Evolutionary conservation across 2,797 vertebrate genomes (phyloP).

Genomic region (Enteromius radiatus): DNA sequence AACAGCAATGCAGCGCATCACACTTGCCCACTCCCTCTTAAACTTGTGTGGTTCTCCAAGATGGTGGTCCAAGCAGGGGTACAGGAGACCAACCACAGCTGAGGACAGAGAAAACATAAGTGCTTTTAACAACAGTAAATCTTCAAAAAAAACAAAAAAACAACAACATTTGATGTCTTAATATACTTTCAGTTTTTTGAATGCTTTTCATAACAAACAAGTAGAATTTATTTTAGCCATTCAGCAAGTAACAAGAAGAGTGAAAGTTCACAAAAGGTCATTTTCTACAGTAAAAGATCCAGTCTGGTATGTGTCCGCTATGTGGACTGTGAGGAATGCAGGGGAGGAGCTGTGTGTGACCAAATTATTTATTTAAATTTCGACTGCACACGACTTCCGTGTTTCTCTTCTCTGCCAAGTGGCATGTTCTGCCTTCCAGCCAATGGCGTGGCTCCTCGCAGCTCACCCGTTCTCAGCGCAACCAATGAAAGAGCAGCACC

Average conservation of each 20-base stretch:
- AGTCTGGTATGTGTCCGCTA: neutral
- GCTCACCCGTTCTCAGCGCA: slow-evolving; percentile 90
- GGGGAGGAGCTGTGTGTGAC: slow-evolving; percentile 53
- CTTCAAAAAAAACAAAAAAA: too few species aligned
- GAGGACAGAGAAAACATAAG: slow-evolving; percentile 54
- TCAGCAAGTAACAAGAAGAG: neutral
- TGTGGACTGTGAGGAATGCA: slow-evolving; percentile 33
- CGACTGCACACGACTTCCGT: slow-evolving; percentile 63
- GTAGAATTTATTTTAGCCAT: neutral
- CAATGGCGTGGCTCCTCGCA: slow-evolving; percentile 74
- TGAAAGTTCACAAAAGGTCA: neutral
- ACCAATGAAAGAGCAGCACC: slow-evolving; percentile 80
- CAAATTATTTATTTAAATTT: slow-evolving; percentile 49
- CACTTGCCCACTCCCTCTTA: slow-evolving; percentile 98
- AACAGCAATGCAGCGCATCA: slow-evolving; percentile 97
- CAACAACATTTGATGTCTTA: neutral
- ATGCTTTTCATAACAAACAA: neutral
- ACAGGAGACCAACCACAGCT: slow-evolving; percentile 95
- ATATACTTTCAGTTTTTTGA: neutral
- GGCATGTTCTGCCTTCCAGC: slow-evolving; percentile 77
- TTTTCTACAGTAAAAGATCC: neutral
- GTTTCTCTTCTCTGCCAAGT: slow-evolving; percentile 73
- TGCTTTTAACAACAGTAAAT: neutral
- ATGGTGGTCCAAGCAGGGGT: slow-evolving; percentile 95
- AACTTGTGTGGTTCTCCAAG: slow-evolving; percentile 98